Evolutionary conservation across 2,113 vertebrate genomes (phyloP), one percentile per base, ranked within the genome.

Genomic region (Daubentonia madagascariensis): DNA sequence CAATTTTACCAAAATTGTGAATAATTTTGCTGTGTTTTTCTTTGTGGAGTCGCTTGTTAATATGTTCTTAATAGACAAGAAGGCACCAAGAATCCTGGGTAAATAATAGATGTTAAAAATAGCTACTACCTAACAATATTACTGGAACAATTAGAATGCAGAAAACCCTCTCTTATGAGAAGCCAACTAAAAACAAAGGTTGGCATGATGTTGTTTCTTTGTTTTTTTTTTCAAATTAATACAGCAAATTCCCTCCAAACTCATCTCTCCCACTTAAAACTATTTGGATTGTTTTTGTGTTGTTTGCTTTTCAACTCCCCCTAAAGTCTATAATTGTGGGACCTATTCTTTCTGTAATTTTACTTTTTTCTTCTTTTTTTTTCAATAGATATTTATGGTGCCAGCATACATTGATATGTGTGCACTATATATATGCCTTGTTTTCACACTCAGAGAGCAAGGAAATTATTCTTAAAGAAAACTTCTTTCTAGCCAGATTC

Each of bases 101-200:
- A 98, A 96, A 94, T 95, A 97, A 97, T 40, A 92, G 86, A 96
- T 85, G 59, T 96, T 97, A 97, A 98, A 97, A 97, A 98, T 97
- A 98, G 90, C 59, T 80, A 87, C 84, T 97, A 97, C 96, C 95
- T 97, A 98, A 96, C 87, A 97, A 97, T 88, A 96, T 96, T 93
- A 96, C 96, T 96, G 87, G 86, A 98, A 97, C 81, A 97, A 97
- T 96, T 95, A 96, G 72, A 97, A 75, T 85, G 25, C 43, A 96
- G 87, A 98, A 97, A 97, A 96, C 13, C 91, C 87, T 92, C 73
- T 96, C 86, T 93, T 37, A 97, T 78, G 84, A 97, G 79, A 84
- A 30, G 92, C 96, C 96, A 97, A 83, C 75, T 90, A 8, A 94
- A 95, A 96, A 96, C 96, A 98, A 97, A 98, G 92, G 50, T 81